These are phyloP conservation scores for Gymnodraco acuticeps DNA, from an alignment of 2,797 vertebrate species.

Conservation along the genomic window DNA sequence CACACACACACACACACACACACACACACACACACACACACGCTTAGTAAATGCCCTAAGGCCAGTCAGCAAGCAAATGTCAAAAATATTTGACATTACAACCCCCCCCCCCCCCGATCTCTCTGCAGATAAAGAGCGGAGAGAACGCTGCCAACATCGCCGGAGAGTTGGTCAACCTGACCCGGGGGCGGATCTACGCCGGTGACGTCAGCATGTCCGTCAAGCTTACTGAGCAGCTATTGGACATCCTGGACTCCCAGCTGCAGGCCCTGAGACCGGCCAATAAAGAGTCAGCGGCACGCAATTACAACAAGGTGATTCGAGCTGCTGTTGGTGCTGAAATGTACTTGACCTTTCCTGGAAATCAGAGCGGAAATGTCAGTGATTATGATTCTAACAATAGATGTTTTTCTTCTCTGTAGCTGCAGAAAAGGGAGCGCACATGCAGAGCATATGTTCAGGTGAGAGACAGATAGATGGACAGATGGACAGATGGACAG, in stretches of 20 bases:
- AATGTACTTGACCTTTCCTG: slow-evolving; percentile 63
- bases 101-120: slow-evolving; percentile 33
- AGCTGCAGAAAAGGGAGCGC: slow-evolving; percentile 93
- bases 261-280: slow-evolving; percentile 93
- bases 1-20: too few species aligned
- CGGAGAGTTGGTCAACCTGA: slow-evolving; percentile 92
- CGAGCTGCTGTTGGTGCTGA: slow-evolving; percentile 21
- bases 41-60: slow-evolving; percentile 55
- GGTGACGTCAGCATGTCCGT: slow-evolving; percentile 95
- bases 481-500: slow-evolving; percentile 12
- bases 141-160: slow-evolving; percentile 96
- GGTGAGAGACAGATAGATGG: slow-evolving; percentile 75
- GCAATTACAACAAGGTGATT: slow-evolving; percentile 94
- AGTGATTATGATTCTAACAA: slow-evolving; percentile 48
- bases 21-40: slow-evolving; percentile 18
- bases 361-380: slow-evolving; percentile 63
- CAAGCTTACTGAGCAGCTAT: slow-evolving; percentile 91
- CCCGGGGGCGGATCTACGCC: slow-evolving; percentile 92
- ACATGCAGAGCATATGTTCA: slow-evolving; percentile 93
- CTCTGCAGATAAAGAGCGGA: slow-evolving; percentile 91
- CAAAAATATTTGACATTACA: slow-evolving; percentile 75
- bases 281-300: slow-evolving; percentile 92
- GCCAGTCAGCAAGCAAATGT: slow-evolving; percentile 68
- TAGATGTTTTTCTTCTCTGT: slow-evolving; percentile 48
- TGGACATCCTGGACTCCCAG: slow-evolving; percentile 95